phyloP scores from a whole-genome alignment of 2,797 vertebrate species.

The Limnodromus scolopaceus region DNA sequence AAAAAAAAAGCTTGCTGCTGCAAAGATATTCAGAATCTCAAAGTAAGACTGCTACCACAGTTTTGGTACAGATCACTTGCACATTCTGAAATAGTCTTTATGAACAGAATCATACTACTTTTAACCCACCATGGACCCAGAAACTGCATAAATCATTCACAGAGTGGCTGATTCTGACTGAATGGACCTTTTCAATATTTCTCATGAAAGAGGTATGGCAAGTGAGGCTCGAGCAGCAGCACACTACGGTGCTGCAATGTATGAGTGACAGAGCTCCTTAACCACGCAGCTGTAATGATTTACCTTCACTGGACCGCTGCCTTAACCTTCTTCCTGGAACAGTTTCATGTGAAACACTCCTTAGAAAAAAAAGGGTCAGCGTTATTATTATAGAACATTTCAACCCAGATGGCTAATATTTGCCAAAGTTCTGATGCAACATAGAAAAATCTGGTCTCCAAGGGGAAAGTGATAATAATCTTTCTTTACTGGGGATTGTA shows the following conservation, averaged over 20 bases:
- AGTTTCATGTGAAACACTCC: neutral
- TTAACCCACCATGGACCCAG: neutral
- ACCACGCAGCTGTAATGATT: neutral
- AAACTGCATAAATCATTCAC: neutral
- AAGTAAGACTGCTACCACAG: neutral
- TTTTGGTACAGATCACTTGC: neutral
- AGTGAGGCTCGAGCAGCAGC: rapidly evolving
- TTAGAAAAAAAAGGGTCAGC: neutral
- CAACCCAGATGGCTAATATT: neutral
- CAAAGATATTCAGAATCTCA: neutral
- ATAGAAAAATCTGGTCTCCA: neutral
- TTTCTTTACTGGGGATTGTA: neutral
- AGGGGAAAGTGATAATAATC: neutral
- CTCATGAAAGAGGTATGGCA: neutral
- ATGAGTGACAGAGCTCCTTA: neutral
- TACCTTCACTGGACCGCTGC: neutral
- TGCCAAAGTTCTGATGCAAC: neutral
- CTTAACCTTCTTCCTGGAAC: neutral
- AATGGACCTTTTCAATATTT: neutral
- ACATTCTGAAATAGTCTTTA: neutral
- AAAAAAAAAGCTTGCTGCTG: neutral
- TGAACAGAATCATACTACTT: neutral
- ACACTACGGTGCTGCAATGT: neutral
- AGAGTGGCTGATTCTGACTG: neutral
- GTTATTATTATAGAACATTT: neutral